These are phyloP conservation scores for Cettia cetti DNA, from an alignment of 2,113 vertebrate species.

Conservation along the genomic window DNA sequence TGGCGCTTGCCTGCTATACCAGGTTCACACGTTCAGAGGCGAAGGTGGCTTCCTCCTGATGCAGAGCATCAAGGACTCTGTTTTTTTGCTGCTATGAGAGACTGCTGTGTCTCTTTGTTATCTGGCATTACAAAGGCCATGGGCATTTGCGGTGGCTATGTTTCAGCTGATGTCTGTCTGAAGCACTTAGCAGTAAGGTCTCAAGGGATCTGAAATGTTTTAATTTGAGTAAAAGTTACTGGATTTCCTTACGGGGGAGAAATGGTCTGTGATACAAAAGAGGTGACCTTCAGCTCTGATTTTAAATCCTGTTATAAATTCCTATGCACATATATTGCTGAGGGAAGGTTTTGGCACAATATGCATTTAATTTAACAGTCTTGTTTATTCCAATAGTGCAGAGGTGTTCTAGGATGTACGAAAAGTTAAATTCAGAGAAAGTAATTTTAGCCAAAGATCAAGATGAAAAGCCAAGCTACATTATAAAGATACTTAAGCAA, in stretches of 20 bases:
- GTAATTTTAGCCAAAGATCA: slow-evolving; percentile 36
- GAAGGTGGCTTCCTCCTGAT: neutral
- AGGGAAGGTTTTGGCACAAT: slow-evolving; percentile 22
- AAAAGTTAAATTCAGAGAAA: slow-evolving; percentile 38
- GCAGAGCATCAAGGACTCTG: neutral
- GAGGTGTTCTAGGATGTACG: neutral
- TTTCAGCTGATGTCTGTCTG: slow-evolving; percentile 1
- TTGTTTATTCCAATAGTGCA: slow-evolving; percentile 28
- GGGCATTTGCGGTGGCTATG: neutral
- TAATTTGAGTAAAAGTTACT: slow-evolving; percentile 33
- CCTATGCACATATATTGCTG: neutral
- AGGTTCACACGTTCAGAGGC: neutral
- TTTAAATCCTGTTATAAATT: slow-evolving; percentile 16
- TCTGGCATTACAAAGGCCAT: neutral
- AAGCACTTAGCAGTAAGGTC: slow-evolving; percentile 1
- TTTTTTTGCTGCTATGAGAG: neutral
- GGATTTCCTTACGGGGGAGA: neutral
- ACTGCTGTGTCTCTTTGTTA: neutral
- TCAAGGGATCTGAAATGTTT: slow-evolving; percentile 12
- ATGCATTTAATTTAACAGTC: slow-evolving; percentile 26
- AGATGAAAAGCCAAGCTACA: slow-evolving; percentile 33
- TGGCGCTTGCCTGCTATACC: neutral
- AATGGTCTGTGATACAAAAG: slow-evolving; percentile 14
- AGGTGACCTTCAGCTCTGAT: slow-evolving; percentile 45
- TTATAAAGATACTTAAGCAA: slow-evolving; percentile 49